Evolutionary conservation across 2,888 invertebrate genomes (phyloP), one percentile per base, ranked within the genome.

Genomic region (Heliconius hortense): DNA sequence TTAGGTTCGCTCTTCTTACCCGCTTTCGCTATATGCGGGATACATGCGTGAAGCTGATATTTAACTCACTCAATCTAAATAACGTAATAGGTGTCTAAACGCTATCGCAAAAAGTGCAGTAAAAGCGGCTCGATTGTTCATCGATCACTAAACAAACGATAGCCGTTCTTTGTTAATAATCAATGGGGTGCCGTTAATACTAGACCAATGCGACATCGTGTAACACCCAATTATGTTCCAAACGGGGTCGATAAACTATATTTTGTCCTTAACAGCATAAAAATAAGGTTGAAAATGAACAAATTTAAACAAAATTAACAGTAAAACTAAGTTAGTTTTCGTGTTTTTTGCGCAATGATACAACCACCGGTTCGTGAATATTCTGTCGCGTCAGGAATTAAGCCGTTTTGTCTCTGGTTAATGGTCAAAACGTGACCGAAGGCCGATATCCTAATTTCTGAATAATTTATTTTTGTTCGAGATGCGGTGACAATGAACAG

Each of bases 261-360:
- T 4, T n/a, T 56, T 26, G 11, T 1, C 62, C 73, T 62, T 66
- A 77, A 31, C n/a, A 0, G 0, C 3, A 10, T 66, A 10, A 0
- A 15, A 0, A 63, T 77, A 81, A 76, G 74, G 78, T 76, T 39
- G 56, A 79, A 73, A 78, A 77, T 80, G 11, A 28, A n/a, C n/a
- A 73, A 8, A n/a, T 8, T 28, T 28, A 15, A 26, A 28, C n/a
- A 69, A 66, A 69, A 67, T 63, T 26, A 43, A 79, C 75, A 67
- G 81, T 80, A 82, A 82, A 82, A 76, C 72, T 63, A 80, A 78
- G 73, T 77, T 78, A 79, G 80, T 82, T 79, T 80, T 81, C 77
- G 78, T 80, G 82, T 86, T 91, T 91, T 94, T 94, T 94, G 93
- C 93, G 94, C 92, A 94, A 94, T 93, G 94, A 93, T 92, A 93